A percentile compares a stretch with the other conserved stretches of the same genome.
These are phyloP conservation scores for Lithophane socia DNA, from an alignment of 2,888 invertebrate species.

Conservation along the genomic window DNA sequence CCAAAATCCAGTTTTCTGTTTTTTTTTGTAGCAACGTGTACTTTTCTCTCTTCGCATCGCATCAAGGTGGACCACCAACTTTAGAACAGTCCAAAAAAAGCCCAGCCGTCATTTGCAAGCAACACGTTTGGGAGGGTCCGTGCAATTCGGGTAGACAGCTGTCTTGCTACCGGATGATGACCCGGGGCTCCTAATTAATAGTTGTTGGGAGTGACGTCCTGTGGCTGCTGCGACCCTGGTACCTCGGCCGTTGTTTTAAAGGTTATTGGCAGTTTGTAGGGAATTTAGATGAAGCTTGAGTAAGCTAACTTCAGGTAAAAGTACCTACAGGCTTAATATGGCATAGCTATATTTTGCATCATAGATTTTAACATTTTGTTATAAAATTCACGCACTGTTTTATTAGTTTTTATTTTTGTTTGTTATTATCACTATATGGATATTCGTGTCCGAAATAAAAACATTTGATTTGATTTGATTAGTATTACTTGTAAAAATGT, in stretches of 20 bases:
- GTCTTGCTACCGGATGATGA: constrained; percentile 83
- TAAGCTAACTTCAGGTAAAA: background rate
- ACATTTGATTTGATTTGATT: no score
- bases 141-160: constrained; percentile 80
- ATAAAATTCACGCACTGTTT: no score
- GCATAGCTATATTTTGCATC: no score
- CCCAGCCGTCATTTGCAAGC: constrained; percentile 78
- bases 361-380: no score
- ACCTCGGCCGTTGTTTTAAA: constrained; percentile 41
- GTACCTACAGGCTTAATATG: background rate
- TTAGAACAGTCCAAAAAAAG: constrained; percentile 69
- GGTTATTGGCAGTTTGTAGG: constrained; percentile 42
- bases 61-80: constrained; percentile 44
- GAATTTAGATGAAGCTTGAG: constrained; percentile 23
- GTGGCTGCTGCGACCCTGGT: constrained; percentile 62
- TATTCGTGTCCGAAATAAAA: no score
- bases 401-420: no score
- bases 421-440: no score
- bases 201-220: constrained; percentile 76
- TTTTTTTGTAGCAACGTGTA: background rate
- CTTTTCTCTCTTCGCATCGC: background rate
- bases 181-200: constrained; percentile 87
- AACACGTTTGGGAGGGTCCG: constrained; percentile 67
- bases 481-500: no score
- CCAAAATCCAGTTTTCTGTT: no score